phyloP scores from a whole-genome alignment of 1,140 invertebrate genomes.

The Hylaeus volcanicus region DNA sequence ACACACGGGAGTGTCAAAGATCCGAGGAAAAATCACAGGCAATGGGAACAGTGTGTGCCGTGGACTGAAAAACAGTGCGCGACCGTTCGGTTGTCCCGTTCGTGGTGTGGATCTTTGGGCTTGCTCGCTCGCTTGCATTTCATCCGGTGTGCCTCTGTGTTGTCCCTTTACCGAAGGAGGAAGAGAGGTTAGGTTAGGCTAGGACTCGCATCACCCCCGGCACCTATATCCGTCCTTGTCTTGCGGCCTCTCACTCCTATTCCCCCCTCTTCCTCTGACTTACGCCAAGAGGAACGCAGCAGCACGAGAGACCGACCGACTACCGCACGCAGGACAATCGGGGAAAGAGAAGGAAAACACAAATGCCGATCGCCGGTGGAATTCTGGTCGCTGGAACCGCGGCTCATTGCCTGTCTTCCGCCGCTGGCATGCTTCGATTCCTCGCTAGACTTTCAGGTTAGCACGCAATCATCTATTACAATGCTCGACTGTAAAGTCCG shows the following conservation, averaged over 20 bases:
- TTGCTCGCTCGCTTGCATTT: conserved; percentile 13
- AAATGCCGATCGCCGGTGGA: conserved; percentile 70
- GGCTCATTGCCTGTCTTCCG: conserved; percentile 60
- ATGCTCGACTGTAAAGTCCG: background rate
- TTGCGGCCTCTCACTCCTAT: conserved; percentile 11
- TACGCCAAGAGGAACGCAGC: conserved; percentile 45
- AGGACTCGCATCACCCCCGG: conserved; percentile 53
- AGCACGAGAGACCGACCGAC: conserved; percentile 36
- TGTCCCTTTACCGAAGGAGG: conserved; percentile 39
- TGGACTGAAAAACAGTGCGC: conserved; percentile 47
- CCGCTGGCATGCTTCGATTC: conserved; percentile 74
- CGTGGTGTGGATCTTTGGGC: background rate
- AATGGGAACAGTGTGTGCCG: conserved; percentile 52
- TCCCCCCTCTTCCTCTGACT: conserved; percentile 37
- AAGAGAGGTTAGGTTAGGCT: conserved; percentile 65
- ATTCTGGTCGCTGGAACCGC: conserved; percentile 60
- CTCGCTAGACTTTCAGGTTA: conserved; percentile 78
- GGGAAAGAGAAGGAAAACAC: conserved; percentile 61
- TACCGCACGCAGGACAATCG: conserved; percentile 35
- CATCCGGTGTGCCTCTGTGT: conserved; percentile 43
- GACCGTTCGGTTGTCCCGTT: conserved; percentile 25
- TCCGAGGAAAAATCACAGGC: conserved; percentile 42
- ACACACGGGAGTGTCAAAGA: conserved; percentile 49
- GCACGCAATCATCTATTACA: conserved; percentile 50
- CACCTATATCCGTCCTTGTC: conserved; percentile 19